phyloP scores from a whole-genome alignment of 1,140 invertebrate species.

The Temnothorax nylanderi region DNA sequence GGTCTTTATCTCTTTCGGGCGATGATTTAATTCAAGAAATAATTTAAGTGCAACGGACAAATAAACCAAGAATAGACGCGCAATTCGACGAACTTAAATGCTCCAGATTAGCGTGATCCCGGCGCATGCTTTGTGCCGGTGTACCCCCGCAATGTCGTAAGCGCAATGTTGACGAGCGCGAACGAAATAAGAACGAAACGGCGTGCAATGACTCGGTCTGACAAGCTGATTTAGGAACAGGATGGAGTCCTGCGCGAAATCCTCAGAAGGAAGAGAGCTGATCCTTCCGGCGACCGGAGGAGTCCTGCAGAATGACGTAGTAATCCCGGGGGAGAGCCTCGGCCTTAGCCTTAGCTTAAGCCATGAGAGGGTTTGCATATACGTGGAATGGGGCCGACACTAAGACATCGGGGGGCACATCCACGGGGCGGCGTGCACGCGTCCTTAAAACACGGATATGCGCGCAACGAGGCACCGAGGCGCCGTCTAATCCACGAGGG shows the following conservation, averaged over 20 bases:
- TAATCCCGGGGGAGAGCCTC: conserved; percentile 77
- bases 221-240: conserved; percentile 76
- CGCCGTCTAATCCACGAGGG: conserved; percentile 69
- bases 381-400: conserved; percentile 69
- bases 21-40: background rate
- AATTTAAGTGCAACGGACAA: background rate
- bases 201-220: conserved; percentile 65
- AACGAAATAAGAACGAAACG: conserved; percentile 39
- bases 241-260: conserved; percentile 72
- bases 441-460: conserved; percentile 75
- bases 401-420: conserved; percentile 64
- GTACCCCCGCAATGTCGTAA: background rate
- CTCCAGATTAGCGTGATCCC: background rate
- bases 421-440: conserved; percentile 57
- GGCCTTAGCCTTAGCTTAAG: conserved; percentile 78
- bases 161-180: background rate
- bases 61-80: background rate
- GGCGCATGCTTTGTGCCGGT: background rate
- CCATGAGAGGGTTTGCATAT: conserved; percentile 78
- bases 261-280: conserved; percentile 77
- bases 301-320: conserved; percentile 78
- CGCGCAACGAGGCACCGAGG: conserved; percentile 56
- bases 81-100: background rate
- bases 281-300: conserved; percentile 78
- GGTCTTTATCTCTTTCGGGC: background rate